Conservation (phyloP, 2,113 vertebrate species). For the Ammospiza caudacuta region DNA sequence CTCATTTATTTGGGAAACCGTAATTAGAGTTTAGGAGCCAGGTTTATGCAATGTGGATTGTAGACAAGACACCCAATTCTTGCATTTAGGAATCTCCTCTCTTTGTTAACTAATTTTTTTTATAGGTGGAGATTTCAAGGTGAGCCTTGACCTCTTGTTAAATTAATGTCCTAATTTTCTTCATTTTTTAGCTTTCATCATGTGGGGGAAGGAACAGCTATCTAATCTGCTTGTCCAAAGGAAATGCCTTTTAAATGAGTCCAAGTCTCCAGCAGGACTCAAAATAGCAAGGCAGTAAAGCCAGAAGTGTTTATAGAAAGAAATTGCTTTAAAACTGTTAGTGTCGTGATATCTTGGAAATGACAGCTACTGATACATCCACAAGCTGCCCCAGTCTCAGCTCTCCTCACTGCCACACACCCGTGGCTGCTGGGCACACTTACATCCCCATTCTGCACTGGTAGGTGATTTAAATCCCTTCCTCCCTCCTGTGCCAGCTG, state of each 20-base stretch:
- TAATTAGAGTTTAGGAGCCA: conserved; percentile 24
- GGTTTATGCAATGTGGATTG: neutral
- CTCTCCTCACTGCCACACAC: neutral
- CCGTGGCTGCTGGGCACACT: neutral
- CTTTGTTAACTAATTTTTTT: neutral
- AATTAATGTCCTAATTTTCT: conserved; percentile 13
- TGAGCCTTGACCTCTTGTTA: conserved; percentile 1
- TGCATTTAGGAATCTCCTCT: neutral
- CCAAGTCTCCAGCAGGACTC: conserved; percentile 43
- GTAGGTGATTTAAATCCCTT: neutral
- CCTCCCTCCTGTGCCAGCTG: neutral
- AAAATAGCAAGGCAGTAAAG: conserved; percentile 52
- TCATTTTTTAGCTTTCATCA: conserved; percentile 34
- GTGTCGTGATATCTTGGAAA: neutral
- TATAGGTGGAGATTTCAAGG: neutral
- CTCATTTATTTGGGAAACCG: neutral
- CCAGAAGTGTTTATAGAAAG: conserved; percentile 51
- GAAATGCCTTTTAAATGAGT: conserved; percentile 70
- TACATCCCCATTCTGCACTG: neutral
- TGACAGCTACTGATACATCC: conserved; percentile 32
- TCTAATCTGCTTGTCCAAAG: conserved; percentile 65
- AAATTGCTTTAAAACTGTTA: conserved; percentile 29
- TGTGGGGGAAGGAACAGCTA: conserved; percentile 30
- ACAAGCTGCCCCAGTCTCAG: neutral
- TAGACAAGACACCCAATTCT: neutral